A percentile compares a stretch with the other conserved stretches of the same genome.
Conservation (phyloP, 2,888 invertebrate genomes). For the Leucophenga maculata region DNA sequence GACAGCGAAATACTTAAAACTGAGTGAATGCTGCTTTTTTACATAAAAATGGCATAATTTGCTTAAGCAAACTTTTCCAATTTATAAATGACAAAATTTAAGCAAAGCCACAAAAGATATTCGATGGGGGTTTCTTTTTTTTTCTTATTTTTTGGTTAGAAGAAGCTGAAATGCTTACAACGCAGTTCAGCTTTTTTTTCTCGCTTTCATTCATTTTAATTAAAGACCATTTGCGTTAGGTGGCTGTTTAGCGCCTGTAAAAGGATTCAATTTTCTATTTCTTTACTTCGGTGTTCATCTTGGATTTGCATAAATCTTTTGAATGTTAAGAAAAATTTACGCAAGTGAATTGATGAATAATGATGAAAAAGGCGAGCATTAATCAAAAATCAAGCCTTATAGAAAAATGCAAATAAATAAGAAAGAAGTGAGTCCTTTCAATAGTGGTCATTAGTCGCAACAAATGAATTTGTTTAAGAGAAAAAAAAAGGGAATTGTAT, state of each 20-base stretch:
- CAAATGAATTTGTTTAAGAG: background rate
- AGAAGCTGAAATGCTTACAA: slow-evolving; percentile 11
- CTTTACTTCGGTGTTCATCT: background rate
- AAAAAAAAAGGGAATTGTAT: background rate
- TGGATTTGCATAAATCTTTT: background rate
- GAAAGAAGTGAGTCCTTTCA: background rate
- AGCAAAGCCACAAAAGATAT: slow-evolving; percentile 30
- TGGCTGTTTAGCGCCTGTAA: background rate
- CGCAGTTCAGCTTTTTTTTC: slow-evolving; percentile 11
- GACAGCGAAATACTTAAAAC: no score
- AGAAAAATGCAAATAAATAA: slow-evolving; percentile 13
- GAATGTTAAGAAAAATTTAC: background rate
- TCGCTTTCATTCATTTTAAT: slow-evolving; percentile 49
- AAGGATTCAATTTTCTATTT: background rate
- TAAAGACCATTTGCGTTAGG: slow-evolving; percentile 43
- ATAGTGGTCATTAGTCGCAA: background rate
- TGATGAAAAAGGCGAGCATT: slow-evolving; percentile 50
- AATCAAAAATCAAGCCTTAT: slow-evolving; percentile 57
- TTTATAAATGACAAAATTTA: slow-evolving; percentile 66
- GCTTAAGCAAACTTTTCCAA: slow-evolving; percentile 66
- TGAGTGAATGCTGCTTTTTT: no score
- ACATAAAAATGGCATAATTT: slow-evolving; percentile 55
- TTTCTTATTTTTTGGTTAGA: background rate
- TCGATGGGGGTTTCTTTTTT: no score
- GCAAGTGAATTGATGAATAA: background rate